These are phyloP conservation scores for Ophthalmolycus amberensis DNA, from an alignment of 2,113 vertebrate species.

Conservation along the genomic window DNA sequence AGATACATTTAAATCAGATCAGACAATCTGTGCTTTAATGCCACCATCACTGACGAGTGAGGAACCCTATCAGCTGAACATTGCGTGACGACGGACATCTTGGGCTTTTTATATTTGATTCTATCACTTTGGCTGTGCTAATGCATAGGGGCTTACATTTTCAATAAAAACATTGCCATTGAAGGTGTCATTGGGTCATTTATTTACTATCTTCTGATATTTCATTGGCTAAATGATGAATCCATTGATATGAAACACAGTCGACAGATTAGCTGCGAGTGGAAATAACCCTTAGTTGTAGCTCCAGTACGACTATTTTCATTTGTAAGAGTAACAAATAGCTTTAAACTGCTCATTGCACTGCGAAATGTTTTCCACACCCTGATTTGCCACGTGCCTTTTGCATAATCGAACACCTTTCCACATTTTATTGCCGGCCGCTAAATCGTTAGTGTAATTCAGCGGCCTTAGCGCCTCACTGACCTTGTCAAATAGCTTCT, in stretches of 20 bases:
- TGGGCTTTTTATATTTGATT: neutral
- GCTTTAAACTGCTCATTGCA: neutral
- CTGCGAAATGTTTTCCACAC: conserved; percentile 21
- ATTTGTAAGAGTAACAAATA: conserved; percentile 6
- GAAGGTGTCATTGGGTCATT: neutral
- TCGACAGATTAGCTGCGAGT: neutral
- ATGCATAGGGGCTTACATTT: neutral
- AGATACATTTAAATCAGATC: neutral
- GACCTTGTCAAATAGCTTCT: conserved; percentile 56
- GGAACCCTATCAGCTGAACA: neutral
- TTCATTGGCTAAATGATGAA: neutral
- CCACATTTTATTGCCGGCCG: neutral
- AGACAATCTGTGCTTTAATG: neutral
- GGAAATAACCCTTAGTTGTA: neutral
- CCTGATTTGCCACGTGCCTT: neutral
- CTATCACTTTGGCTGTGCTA: neutral
- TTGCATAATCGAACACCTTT: conserved; percentile 20
- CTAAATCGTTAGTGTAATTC: conserved; percentile 25
- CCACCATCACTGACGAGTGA: neutral
- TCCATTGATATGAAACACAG: neutral
- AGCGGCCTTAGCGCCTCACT: conserved; percentile 9
- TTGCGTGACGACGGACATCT: neutral
- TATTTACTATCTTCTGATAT: neutral
- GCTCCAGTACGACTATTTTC: neutral
- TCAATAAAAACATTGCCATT: neutral